A percentile compares a stretch with the other conserved stretches of the same genome.
These are phyloP conservation scores for Hypolimnas misippus DNA, from an alignment of 2,888 invertebrate genomes.

Conservation along the genomic window DNA sequence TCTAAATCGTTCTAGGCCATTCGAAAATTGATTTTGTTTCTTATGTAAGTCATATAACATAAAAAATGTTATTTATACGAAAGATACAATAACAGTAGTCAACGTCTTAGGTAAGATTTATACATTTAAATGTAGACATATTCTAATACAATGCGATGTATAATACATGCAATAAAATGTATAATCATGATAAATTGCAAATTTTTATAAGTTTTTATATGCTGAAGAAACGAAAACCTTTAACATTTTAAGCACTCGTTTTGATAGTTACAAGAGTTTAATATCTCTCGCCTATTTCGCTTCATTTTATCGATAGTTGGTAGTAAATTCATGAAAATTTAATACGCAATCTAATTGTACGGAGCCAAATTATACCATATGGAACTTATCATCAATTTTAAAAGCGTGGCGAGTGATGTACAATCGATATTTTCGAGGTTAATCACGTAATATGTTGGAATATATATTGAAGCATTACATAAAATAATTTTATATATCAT, in stretches of 20 bases:
- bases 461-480: slow-evolving; percentile 4
- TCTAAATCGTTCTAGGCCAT: slow-evolving; percentile 46
- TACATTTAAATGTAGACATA: slow-evolving; percentile 7
- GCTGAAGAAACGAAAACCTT: background rate
- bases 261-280: background rate
- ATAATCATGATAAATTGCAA: slow-evolving; percentile 8
- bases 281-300: background rate
- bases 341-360: slow-evolving; percentile 31
- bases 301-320: slow-evolving; percentile 8
- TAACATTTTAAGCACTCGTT: background rate
- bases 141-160: background rate
- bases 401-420: slow-evolving; percentile 28
- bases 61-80: slow-evolving; percentile 9
- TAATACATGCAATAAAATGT: slow-evolving; percentile 18
- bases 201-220: slow-evolving; percentile 6
- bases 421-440: slow-evolving; percentile 38
- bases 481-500: background rate
- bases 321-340: slow-evolving; percentile 32
- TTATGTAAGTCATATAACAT: background rate
- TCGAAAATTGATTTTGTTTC: slow-evolving; percentile 35
- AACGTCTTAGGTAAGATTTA: slow-evolving; percentile 29
- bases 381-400: slow-evolving; percentile 37
- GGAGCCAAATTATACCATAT: slow-evolving; percentile 33
- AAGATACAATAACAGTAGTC: slow-evolving; percentile 27
- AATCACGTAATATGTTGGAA: slow-evolving; percentile 15